phyloP scores from a whole-genome alignment of 2,797 vertebrate species.

The Centroberyx gerrardi region DNA sequence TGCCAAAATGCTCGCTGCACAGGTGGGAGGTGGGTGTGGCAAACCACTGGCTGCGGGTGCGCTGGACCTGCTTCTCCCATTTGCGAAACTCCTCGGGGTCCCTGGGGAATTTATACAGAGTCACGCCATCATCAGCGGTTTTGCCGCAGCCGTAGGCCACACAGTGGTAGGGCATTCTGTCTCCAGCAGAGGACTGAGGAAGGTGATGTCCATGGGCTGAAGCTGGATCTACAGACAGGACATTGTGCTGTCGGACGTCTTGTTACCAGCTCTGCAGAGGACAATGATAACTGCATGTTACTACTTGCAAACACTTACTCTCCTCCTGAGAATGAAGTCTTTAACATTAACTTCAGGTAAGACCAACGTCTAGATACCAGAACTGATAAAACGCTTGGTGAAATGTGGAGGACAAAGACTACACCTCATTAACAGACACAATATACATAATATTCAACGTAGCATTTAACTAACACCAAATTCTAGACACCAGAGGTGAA shows the following conservation, averaged over 20 bases:
- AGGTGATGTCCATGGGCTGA: background rate
- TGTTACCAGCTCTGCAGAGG: constrained; percentile 25
- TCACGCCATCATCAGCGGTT: constrained; percentile 77
- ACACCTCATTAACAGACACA: background rate
- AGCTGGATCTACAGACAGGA: background rate
- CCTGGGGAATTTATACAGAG: constrained; percentile 84
- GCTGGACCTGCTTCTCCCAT: constrained; percentile 88
- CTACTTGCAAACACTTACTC: background rate
- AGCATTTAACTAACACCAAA: no score
- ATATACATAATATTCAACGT: no score
- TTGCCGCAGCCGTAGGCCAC: constrained; percentile 86
- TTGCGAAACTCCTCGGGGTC: constrained; percentile 78
- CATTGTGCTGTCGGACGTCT: background rate
- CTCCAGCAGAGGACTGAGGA: background rate
- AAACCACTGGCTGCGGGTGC: constrained; percentile 76
- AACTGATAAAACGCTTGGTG: background rate
- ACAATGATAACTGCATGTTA: background rate
- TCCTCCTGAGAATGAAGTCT: no score
- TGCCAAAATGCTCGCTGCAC: constrained; percentile 86
- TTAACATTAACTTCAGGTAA: background rate
- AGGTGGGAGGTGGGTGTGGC: constrained; percentile 80
- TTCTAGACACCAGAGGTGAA: no score
- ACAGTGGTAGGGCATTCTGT: constrained; percentile 83
- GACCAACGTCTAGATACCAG: background rate
- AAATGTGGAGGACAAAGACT: background rate